phyloP scores from a whole-genome alignment of 2,888 invertebrate species.

The Microctonus hyperodae region DNA sequence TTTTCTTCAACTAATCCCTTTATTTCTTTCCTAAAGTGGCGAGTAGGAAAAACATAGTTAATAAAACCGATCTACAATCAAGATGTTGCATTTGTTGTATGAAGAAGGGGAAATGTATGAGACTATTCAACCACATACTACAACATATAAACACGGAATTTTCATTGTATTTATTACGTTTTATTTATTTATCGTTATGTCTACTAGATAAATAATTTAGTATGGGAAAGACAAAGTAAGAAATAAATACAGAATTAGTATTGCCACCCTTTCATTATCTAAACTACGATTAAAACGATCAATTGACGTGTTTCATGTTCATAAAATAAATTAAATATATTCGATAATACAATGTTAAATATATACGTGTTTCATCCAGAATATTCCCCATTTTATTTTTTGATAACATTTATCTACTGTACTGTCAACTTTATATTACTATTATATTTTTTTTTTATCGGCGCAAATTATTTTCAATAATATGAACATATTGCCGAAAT shows the following conservation, averaged over 20 bases:
- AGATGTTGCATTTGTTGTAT: not conserved
- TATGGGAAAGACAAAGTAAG: not conserved
- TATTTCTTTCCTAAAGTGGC: conserved; percentile 2
- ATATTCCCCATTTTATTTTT: not conserved
- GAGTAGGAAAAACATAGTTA: not conserved
- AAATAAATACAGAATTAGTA: not conserved
- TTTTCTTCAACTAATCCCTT: conserved; percentile 9
- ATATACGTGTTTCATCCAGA: not conserved
- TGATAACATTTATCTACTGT: not conserved
- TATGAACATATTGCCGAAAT: not conserved
- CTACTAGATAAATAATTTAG: not conserved
- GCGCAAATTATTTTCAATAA: not conserved
- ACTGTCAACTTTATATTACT: not conserved
- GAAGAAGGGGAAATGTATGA: not conserved
- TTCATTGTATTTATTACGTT: not conserved
- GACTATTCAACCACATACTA: not conserved
- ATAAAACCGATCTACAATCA: conserved; percentile 7
- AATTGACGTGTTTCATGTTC: not conserved
- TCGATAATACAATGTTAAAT: no score
- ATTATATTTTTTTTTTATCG: not conserved
- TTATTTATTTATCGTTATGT: no score
- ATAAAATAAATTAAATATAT: no score
- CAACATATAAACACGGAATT: not conserved
- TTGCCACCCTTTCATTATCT: not conserved
- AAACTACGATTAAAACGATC: not conserved